These are phyloP conservation scores for Mormoops blainvillei DNA, from an alignment of 2,113 vertebrate genomes.

Conservation along the genomic window DNA sequence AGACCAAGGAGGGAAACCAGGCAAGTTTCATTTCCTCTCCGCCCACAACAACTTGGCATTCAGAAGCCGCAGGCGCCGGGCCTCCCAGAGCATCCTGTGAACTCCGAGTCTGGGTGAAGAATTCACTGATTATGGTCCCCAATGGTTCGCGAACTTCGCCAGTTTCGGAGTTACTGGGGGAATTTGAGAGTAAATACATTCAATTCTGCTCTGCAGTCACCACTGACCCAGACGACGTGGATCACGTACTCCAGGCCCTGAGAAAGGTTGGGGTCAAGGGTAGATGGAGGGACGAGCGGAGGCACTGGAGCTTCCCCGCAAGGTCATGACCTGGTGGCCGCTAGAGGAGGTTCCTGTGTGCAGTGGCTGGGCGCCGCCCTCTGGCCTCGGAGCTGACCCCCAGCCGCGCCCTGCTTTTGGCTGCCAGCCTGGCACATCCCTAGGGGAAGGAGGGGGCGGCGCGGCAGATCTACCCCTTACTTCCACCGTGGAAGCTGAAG, in stretches of 20 bases:
- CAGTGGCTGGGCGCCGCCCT: conserved; percentile 12
- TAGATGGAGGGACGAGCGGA: neutral
- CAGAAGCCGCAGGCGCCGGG: neutral
- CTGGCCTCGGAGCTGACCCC: conserved; percentile 15
- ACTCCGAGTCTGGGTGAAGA: neutral
- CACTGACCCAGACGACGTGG: neutral
- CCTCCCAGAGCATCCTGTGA: neutral
- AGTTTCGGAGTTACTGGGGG: neutral
- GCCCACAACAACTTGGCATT: neutral
- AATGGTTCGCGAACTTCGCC: neutral
- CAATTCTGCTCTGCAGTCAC: neutral
- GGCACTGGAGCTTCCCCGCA: neutral
- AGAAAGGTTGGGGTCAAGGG: neutral
- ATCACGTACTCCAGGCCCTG: neutral
- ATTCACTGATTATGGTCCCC: neutral
- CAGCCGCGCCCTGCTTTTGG: neutral
- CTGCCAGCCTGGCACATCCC: neutral
- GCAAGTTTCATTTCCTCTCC: neutral
- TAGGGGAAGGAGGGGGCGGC: neutral
- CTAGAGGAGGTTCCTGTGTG: neutral
- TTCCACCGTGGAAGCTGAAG: neutral
- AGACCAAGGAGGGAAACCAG: neutral
- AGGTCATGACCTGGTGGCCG: conserved; percentile 25
- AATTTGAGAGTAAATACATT: neutral
- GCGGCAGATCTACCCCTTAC: neutral